These are phyloP conservation scores for Macropodus opercularis DNA, from an alignment of 2,797 vertebrate genomes.

Conservation along the genomic window DNA sequence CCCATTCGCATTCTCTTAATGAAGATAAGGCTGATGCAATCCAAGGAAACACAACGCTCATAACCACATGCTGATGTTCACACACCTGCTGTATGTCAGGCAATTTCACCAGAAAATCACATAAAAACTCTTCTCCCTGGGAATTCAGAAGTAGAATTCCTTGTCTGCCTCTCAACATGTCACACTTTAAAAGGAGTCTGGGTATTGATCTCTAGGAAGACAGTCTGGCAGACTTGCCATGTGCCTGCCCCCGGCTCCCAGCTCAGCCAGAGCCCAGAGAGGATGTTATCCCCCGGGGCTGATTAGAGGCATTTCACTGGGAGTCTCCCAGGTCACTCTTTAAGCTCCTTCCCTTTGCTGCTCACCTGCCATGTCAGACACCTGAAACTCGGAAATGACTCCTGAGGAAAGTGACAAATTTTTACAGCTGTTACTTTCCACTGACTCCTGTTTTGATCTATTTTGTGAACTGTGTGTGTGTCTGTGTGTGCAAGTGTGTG, in stretches of 20 bases:
- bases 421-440: slow-evolving; percentile 50
- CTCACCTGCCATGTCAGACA: slow-evolving; percentile 60
- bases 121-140: slow-evolving; percentile 44
- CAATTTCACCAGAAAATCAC: slow-evolving; percentile 75
- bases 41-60: slow-evolving; percentile 73
- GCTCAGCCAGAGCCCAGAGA: slow-evolving; percentile 72
- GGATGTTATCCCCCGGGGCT: slow-evolving; percentile 78
- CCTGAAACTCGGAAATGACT: slow-evolving; percentile 51
- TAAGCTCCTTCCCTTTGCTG: slow-evolving; percentile 60
- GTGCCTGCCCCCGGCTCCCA: slow-evolving; percentile 62
- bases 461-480: slow-evolving; percentile 9
- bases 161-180: slow-evolving; percentile 74
- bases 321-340: slow-evolving; percentile 76
- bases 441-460: slow-evolving; percentile 30
- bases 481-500: slow-evolving; percentile 14
- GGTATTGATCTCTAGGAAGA: slow-evolving; percentile 77
- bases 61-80: slow-evolving; percentile 66
- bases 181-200: slow-evolving; percentile 74
- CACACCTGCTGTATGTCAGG: slow-evolving; percentile 67
- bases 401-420: slow-evolving; percentile 50
- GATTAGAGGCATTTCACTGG: slow-evolving; percentile 80
- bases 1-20: slow-evolving; percentile 43
- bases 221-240: slow-evolving; percentile 72
- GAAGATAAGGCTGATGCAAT: slow-evolving; percentile 81
- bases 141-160: slow-evolving; percentile 72